A percentile compares a stretch with the other conserved stretches of the same genome.
phyloP scores from a whole-genome alignment of 2,888 invertebrate genomes.

The Julus scandinavius region DNA sequence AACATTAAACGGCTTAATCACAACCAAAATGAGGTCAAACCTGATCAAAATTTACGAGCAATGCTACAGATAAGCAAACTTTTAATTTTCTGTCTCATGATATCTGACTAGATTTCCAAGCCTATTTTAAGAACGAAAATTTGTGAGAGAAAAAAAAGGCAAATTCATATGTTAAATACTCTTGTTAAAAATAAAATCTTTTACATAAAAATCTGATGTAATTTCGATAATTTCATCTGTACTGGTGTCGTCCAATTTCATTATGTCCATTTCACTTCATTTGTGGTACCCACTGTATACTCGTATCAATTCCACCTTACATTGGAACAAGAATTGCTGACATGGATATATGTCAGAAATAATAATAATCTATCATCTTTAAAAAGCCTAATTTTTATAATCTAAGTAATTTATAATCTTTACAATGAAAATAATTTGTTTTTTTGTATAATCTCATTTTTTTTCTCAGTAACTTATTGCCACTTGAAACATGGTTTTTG shows the following conservation, averaged over 20 bases:
- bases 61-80: conserved; percentile 3
- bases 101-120: conserved; percentile 39
- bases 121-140: conserved; percentile 12
- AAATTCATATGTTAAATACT: conserved; percentile 28
- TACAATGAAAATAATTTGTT: not conserved
- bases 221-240: conserved; percentile 16
- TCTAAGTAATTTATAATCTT: not conserved
- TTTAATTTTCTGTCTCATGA: conserved; percentile 12
- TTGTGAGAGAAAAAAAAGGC: not conserved
- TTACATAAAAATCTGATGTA: not conserved
- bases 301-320: not conserved
- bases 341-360: no score
- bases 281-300: not conserved
- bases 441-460: not conserved
- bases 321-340: no score
- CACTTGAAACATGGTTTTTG: no score
- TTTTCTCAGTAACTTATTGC: no score
- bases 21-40: not conserved
- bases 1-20: not conserved
- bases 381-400: not conserved
- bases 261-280: not conserved
- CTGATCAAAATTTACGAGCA: not conserved
- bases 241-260: not conserved
- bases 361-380: not conserved
- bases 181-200: conserved; percentile 37